Conservation (phyloP, 1,140 invertebrate genomes). For the Pseudomyrmex dendroicus region DNA sequence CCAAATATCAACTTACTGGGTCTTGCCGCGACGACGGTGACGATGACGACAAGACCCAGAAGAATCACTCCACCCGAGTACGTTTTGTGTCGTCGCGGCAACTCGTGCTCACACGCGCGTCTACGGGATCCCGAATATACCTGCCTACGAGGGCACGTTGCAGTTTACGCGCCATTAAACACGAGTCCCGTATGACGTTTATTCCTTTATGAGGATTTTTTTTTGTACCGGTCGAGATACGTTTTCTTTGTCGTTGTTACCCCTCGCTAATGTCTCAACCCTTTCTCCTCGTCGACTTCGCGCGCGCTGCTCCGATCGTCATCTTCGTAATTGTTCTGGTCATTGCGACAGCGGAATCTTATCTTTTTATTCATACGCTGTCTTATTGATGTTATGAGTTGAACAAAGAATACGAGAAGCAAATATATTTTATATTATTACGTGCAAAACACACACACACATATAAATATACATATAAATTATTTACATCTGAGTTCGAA, state of each 20-base stretch:
- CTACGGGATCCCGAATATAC: slow-evolving; percentile 19
- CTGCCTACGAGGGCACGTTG: slow-evolving; percentile 55
- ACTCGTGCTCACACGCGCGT: slow-evolving; percentile 19
- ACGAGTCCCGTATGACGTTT: slow-evolving; percentile 79
- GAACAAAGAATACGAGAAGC: neutral
- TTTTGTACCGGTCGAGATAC: slow-evolving; percentile 13
- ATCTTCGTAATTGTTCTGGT: slow-evolving; percentile 28
- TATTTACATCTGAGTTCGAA: slow-evolving; percentile 12
- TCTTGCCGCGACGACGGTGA: slow-evolving; percentile 4
- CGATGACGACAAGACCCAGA: neutral
- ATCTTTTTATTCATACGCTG: no score
- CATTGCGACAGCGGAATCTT: neutral
- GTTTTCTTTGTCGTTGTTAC: slow-evolving; percentile 62
- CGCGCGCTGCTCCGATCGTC: neutral
- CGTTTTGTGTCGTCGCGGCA: slow-evolving; percentile 41
- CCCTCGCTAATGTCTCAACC: slow-evolving; percentile 67
- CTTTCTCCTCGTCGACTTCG: slow-evolving; percentile 59
- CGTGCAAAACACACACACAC: neutral
- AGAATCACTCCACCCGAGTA: slow-evolving; percentile 15
- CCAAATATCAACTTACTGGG: slow-evolving; percentile 74
- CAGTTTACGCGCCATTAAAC: slow-evolving; percentile 84
- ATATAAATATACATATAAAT: neutral
- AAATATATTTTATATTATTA: slow-evolving; percentile 1
- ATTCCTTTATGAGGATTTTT: slow-evolving; percentile 77
- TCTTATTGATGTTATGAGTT: no score